Base-by-base conservation (phyloP, 2,113 vertebrate genomes). In the Arenaria interpres region DNA sequence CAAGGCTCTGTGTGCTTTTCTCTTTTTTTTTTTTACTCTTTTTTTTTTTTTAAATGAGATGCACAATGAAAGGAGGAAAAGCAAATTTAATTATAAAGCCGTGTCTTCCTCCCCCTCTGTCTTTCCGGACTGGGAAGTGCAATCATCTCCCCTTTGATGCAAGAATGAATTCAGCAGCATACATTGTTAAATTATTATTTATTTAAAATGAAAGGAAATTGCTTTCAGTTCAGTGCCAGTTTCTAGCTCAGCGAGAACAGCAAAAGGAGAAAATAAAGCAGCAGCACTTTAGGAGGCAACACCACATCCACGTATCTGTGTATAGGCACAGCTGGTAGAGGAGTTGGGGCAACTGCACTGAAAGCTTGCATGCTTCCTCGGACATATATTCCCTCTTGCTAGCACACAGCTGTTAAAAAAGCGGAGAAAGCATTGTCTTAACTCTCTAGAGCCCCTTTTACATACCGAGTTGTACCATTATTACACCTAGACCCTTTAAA, bases 151-250 rank as follows among this genome's bases (percentile, higher is more conserved):
- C 45, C 32, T 80, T 74, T 59, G 85, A 88, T 41, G 39, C 60
- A 79, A 72, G 59, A 73, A 73, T 69, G 73, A 75, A 81, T 63
- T 90, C 80, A 85, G 63, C 67, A 87, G 69, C 88, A 43, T 15
- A 25, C 48, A 60, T 51, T 94, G 86, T 54, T 19, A 63, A 92
- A 90, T 46, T 72, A 88, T 87, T 73, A 74, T 95, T 96, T 90
- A 68, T 90, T 95, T 89, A 62, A 89, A 96, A 85, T 76, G 80
- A 91, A 90, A 95, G 73, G 80, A 87, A 92, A 95, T 94, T 77
- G 54, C 80, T 96, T 80, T 64, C 54, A 48, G 66, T 77, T 56
- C 60, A 71, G 60, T 90, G 59, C 74, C 83, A 64, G 43, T 90
- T 93, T 93, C 88, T 76, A 83, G 59, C 48, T 62, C 82, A 86